Conservation (phyloP, 2,797 vertebrate genomes). For the Otus scops region DNA sequence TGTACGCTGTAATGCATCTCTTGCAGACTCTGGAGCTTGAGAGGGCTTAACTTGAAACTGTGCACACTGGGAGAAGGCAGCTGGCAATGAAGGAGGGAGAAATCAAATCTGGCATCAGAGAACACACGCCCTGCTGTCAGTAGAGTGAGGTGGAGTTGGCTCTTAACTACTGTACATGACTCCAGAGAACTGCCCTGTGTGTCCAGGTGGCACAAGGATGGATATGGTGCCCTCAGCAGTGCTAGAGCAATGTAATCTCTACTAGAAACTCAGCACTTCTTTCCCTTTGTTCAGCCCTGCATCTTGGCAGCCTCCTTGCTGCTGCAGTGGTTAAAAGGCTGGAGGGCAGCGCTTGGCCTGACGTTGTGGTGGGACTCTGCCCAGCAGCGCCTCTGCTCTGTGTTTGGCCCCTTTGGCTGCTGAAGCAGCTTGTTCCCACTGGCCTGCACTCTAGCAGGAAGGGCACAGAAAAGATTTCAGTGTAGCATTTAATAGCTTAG, state of each 20-base stretch:
- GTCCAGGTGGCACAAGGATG: not conserved
- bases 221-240: not conserved
- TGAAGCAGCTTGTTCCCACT: not conserved
- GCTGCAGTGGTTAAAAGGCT: not conserved
- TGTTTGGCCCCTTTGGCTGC: not conserved
- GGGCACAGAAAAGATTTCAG: not conserved
- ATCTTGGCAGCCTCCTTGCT: not conserved
- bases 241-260: not conserved
- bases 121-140: not conserved
- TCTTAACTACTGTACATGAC: not conserved
- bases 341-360: not conserved
- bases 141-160: not conserved
- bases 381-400: not conserved
- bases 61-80: rapidly evolving
- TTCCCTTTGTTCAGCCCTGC: not conserved
- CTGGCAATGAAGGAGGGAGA: not conserved
- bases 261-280: not conserved
- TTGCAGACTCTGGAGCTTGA: not conserved
- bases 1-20: not conserved
- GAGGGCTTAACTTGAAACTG: not conserved
- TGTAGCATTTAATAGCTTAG: not conserved
- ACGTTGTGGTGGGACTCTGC: not conserved
- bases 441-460: not conserved
- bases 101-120: not conserved
- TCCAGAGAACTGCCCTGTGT: not conserved